Evolutionary conservation across 2,888 invertebrate species (phyloP), one percentile per base, ranked within the genome.

Genomic region (Isoperla grammatica): DNA sequence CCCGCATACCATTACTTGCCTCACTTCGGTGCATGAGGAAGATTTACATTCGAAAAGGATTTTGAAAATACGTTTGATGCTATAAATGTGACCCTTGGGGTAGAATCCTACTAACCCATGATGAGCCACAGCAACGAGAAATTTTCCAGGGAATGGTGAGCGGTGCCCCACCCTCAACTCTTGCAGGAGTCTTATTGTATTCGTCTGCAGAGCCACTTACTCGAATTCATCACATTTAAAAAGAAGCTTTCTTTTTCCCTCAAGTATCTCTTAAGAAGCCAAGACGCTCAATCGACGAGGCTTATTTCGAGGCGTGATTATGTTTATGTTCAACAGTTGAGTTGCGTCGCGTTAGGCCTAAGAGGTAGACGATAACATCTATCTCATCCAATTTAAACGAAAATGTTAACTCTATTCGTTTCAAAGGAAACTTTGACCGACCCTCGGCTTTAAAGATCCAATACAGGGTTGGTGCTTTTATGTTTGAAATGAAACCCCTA

Each of bases 41-140:
- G 59, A 62, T 62, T 61, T 62, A 62, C 61, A 62, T 62, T 56
- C 61, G 61, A 62, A 62, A 62, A 62, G 61, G 61, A 62, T 62
- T 62, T 62, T 29, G 50, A 59, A 62, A 62, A 62, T 62, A 62
- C 61, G 59, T 61, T 62, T 62, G 61, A 62, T 62, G 61, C 53
- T 62, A 59, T 56, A 50, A 62, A 62, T 62, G 61, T 59, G 59
- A 59, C 61, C 56, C 59, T 45, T 50, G 61, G 61, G 61, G 22
- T 57, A 35, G 11, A 29, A 37, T 49, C 35, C 37, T 42, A 43
- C 48, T 35, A 20, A 17, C 15, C 39, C 53, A 39, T 61, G 61
- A 61, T 56, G 61, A 61, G 49, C 58, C 55, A 39, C 29, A 42
- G 39, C 29, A 56, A 45, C 43, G 56, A 43, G 45, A 12, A 35